Evolutionary conservation across 37 sponge, comb jelly and placozoan genomes (phyloP), one percentile per base, ranked within the genome.

Genomic region (Beroe ovata): DNA sequence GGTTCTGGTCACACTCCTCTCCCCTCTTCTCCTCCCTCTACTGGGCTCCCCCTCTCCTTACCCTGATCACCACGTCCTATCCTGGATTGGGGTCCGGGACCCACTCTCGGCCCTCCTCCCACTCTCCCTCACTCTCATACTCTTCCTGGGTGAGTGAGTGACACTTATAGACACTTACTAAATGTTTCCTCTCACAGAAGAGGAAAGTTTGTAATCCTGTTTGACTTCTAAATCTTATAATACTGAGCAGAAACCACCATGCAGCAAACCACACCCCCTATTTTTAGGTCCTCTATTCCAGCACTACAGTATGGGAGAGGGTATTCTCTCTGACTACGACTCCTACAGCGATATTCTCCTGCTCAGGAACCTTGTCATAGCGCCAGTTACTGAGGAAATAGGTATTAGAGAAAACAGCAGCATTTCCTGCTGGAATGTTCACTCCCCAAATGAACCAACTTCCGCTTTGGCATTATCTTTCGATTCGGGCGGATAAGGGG

Each of bases 361-460:
- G 26, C 3, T 96, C 2, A 89, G 96, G 30, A 93, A 94, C 84
- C 91, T 91, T 26, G 38, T 96, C 19, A 89, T 94, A 16, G 97
- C 97, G 33, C 97, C 97, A 0, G 28, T 96, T 16, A 91, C 94
- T 26, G 97, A 96, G 39, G 97, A 96, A 88, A 60, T 94, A 37
- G 84, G 84, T 77, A 39, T 0, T 19, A 23, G 11, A 58, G 16
- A 19, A 58, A 58, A n/a, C n/a, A n/a, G n/a, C n/a, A n/a, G n/a
- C n/a, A n/a, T n/a, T n/a, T n/a, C n/a, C n/a, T n/a, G n/a, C n/a
- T n/a, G n/a, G n/a, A n/a, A n/a, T n/a, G n/a, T n/a, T n/a, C n/a
- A n/a, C n/a, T n/a, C n/a, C n/a, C n/a, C n/a, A n/a, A n/a, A n/a
- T n/a, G n/a, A n/a, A n/a, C n/a, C n/a, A n/a, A n/a, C n/a, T n/a